Base-by-base conservation (phyloP, 1,140 invertebrate species). In the Aphelenchoides besseyi region DNA sequence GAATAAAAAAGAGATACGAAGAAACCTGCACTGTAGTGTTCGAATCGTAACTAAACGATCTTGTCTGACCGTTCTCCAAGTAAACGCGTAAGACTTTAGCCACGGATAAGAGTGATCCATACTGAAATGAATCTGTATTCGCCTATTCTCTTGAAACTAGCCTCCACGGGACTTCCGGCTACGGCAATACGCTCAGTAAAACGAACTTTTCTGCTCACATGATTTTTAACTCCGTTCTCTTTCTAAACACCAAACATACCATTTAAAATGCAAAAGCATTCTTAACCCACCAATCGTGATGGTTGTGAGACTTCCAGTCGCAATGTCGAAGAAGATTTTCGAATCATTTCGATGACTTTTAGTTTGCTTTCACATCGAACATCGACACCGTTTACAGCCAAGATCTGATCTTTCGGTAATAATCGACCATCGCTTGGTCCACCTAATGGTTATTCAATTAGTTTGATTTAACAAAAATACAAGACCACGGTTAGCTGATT, bases 21-120 rank as follows among this genome's bases (percentile, higher is more conserved):
- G 41, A 68, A 77, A 87, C 86, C 78, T 86, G 89, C 0, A 95
- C 92, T 1, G 91, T 92, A 16, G 93, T 95, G 59, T 89, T 91
- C 29, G 90, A 89, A 86, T 95, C 92, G 84, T 95, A 95, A 84
- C 94, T 94, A 85, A 95, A 95, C n/a, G 92, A 94, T 85, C 94
- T 94, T 2, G 93, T 95, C 86, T 95, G 93, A 1, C 93, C 92
- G 84, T 95, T 95, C 86, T 95, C 93, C 29, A 95, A 87, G 83
- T 94, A 95, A 23, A 90, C 89, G 86, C 94, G 93, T 29, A 95
- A 88, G 8, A 95, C 92, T 86, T 93, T 94, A 9, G 92, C 92
- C 90, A 94, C 92, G 33, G 92, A 91, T 16, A 92, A 91, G 36
- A 92, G 88, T 80, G 90, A 91, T 53, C 37, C 69, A 23, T 48